Conservation (phyloP, 2,797 vertebrate genomes). For the Loriculus beryllinus region DNA sequence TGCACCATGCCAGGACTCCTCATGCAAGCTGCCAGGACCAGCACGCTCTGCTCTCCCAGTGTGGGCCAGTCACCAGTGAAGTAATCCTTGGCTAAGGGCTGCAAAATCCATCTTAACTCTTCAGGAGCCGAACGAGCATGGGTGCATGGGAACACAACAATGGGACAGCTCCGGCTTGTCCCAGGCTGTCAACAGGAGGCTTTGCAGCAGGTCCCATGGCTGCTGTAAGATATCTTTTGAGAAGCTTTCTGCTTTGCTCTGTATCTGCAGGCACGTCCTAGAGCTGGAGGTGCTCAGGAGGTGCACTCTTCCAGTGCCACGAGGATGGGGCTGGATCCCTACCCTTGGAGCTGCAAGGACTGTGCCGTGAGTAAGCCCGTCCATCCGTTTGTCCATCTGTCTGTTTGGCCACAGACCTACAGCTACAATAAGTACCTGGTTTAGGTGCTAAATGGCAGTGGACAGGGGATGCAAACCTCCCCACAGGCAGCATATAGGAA, state of each 20-base stretch:
- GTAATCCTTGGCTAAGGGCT: neutral
- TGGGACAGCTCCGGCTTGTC: fast-evolving
- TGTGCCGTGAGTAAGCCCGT: neutral
- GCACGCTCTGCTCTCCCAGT: neutral
- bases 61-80: neutral
- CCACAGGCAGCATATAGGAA: fast-evolving
- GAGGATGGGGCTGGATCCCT: neutral
- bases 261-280: neutral
- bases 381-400: neutral
- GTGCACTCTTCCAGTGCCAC: neutral
- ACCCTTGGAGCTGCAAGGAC: neutral
- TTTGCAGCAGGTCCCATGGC: neutral
- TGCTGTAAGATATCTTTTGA: fast-evolving
- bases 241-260: neutral
- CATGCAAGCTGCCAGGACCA: neutral
- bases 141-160: fast-evolving
- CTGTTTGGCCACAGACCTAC: neutral
- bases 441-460: neutral
- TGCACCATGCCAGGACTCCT: neutral
- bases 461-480: neutral
- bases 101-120: neutral
- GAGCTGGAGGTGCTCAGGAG: neutral
- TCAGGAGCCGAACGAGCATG: fast-evolving
- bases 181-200: fast-evolving
- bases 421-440: fast-evolving